These are phyloP conservation scores for Pitta sordida DNA, from an alignment of 2,113 vertebrate genomes.

Conservation along the genomic window DNA sequence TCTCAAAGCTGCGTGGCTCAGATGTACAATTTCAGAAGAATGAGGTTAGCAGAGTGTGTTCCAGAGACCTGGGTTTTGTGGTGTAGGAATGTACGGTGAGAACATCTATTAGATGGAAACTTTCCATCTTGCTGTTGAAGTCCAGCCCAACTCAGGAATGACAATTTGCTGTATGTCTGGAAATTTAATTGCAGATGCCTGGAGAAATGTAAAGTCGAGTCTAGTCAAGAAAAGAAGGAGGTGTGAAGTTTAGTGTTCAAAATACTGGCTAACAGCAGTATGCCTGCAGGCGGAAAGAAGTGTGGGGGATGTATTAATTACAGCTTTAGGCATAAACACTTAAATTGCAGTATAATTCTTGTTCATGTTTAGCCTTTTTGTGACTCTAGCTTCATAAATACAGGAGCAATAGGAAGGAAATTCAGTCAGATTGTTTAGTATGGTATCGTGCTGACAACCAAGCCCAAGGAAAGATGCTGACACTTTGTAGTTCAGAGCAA, in stretches of 20 bases:
- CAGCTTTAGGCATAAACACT: not conserved
- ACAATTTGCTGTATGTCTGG: not conserved
- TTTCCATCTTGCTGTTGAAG: not conserved
- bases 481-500: not conserved
- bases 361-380: not conserved
- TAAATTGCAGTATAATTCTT: not conserved
- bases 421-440: not conserved
- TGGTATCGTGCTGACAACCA: not conserved
- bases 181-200: not conserved
- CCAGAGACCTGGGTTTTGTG: not conserved
- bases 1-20: not conserved
- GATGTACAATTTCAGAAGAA: not conserved
- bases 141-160: not conserved
- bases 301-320: not conserved
- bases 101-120: not conserved
- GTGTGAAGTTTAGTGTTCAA: not conserved
- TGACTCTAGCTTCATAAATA: not conserved
- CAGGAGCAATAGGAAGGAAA: not conserved
- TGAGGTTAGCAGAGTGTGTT: not conserved
- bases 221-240: not conserved
- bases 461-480: not conserved
- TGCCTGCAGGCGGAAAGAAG: not conserved
- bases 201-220: not conserved
- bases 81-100: not conserved
- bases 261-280: not conserved